Base-by-base conservation (phyloP, 92 coral and sea anemone genomes). In the Epizoanthus fatuus region DNA sequence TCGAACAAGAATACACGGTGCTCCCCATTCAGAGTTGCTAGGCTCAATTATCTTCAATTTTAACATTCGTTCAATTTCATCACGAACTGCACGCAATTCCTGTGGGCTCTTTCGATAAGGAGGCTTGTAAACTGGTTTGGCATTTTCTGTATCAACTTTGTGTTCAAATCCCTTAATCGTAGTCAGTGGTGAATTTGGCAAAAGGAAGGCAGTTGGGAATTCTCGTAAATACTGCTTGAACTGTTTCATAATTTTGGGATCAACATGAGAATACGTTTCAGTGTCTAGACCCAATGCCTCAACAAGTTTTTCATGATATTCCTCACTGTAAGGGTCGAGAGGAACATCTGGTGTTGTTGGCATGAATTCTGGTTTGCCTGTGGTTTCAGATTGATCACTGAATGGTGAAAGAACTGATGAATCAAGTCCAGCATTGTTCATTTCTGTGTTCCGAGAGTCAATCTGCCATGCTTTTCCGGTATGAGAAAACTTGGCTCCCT, bases 351-450 rank as follows among this genome's bases (percentile, higher is more conserved):
- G 35, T 29, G 35, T 71, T 71, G 75, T 71, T 71, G 75, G 75
- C 59, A 71, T 35, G 20, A 71, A 71, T 71, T 71, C 75, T 71
- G 75, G 75, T 71, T 47, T 42, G 38, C 49, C 75, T 71, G 29
- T 7, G 58, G 32, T 71, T 71, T 71, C 75, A 42, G 45, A 45
- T 66, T 19, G 7, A 29, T 83, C 82, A 75, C 74, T 66, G 52
- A 91, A 91, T 5, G 86, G 86, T 68, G 94, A 88, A 73, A 84
- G 60, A 35, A 80, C 74, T 54, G 92, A 87, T 17, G 94, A 88
- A 79, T 79, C 84, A 52, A 88, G 92, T 69, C 95, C 92, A 72
- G 92, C 81, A 65, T 72, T 81, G 79, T 72, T 74, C 90, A 92
- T 85, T 88, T 92, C 92, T 78, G 85, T 79, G 38, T 62, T 88